Conservation (phyloP, 2,888 invertebrate genomes). For the Nephrotoma guestfalica region DNA sequence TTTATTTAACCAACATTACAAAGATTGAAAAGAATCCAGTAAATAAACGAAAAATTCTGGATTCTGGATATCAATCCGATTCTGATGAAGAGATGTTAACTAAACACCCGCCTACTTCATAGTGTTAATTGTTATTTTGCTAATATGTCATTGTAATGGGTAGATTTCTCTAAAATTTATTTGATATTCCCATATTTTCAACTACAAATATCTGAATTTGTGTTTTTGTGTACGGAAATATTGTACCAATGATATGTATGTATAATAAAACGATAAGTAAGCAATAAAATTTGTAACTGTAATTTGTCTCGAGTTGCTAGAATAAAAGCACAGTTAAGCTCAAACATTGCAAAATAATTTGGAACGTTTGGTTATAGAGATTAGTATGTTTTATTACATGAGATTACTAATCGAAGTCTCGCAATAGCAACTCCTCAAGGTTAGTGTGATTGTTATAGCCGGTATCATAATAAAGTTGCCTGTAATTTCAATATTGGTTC, state of each 20-base stretch:
- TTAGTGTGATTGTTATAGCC: too few species aligned
- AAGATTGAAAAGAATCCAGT: neutral
- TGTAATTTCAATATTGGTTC: too few species aligned
- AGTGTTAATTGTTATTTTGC: neutral
- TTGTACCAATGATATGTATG: neutral
- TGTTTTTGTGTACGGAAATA: neutral
- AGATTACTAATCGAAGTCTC: too few species aligned
- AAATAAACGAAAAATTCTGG: conserved; percentile 8
- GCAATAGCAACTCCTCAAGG: too few species aligned
- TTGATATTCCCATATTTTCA: neutral
- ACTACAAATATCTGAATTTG: neutral
- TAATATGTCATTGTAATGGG: neutral
- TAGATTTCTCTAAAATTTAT: neutral
- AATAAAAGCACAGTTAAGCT: neutral
- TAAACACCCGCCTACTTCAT: neutral
- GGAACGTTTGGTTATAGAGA: too few species aligned
- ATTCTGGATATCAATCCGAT: conserved; percentile 11
- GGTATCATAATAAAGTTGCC: too few species aligned
- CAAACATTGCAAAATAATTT: too few species aligned
- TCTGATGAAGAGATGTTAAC: neutral
- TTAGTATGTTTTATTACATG: too few species aligned
- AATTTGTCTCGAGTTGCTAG: neutral
- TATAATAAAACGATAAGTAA: neutral
- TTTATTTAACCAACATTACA: neutral
- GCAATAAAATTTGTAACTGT: neutral